Evolutionary conservation across 2,888 invertebrate genomes (phyloP), one percentile per base, ranked within the genome.

Genomic region (Belgica antarctica): DNA sequence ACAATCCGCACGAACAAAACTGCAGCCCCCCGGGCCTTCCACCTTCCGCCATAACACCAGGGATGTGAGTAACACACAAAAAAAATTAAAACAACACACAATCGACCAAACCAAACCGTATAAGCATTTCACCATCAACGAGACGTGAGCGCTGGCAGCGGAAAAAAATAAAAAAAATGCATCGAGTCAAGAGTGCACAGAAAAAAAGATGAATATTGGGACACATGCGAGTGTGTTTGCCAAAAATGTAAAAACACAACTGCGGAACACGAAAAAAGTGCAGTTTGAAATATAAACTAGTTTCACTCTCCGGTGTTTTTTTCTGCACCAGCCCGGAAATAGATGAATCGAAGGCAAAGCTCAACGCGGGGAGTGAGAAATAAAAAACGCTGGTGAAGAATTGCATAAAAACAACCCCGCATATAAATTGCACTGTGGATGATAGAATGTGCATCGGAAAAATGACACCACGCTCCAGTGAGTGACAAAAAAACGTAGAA

Each of bases 81-180:
- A 68, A 68, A 52, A 52, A 57, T 57, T 52, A 68, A 68, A 68
- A 68, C 52, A 68, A 68, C 52, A 68, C 57, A 68, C 52, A 52
- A 52, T 22, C 31, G 57, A 57, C 68, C 52, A 52, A 68, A 68
- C 68, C 68, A 57, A 65, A 65, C 65, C 65, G 36, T 65, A 63
- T 63, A 63, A 63, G 41, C 63, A 68, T 68, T 34, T 63, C 41
- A n/a, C 66, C 66, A 68, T 68, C 57, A 68, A 47, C 68, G 68
- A 68, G 52, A 27, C 41, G 41, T 41, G 41, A 12, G 41, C 41
- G 41, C 2, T 5, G 41, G 15, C 41, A 52, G 2, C 52, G 8
- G 27, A 25, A 59, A 59, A 59, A 59, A 59, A 27, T 22, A 4
- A 22, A 2, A 17, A 17, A 17, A 27, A 27, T 59, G 25, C 59